These are phyloP conservation scores for Bucorvus abyssinicus DNA, from an alignment of 2,797 vertebrate species.

Conservation along the genomic window DNA sequence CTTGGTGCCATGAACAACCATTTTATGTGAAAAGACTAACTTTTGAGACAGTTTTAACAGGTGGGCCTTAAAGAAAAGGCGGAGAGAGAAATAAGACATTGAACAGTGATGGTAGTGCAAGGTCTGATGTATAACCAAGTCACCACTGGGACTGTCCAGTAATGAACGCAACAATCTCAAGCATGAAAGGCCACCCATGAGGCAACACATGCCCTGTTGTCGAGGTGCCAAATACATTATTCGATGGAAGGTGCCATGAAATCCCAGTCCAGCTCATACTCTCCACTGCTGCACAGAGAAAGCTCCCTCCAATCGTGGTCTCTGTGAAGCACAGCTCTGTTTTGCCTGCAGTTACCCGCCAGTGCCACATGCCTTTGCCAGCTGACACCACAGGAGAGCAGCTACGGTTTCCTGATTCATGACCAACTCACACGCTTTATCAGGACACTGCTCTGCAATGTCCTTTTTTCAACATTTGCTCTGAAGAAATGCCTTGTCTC, in stretches of 20 bases:
- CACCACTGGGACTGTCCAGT: background rate
- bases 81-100: background rate
- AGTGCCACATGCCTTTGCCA: background rate
- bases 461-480: background rate
- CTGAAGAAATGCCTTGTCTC: background rate
- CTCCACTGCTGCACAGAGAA: background rate
- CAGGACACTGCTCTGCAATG: background rate
- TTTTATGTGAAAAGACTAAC: background rate
- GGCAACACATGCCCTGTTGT: background rate
- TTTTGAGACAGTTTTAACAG: background rate
- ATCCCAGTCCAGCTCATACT: background rate
- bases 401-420: background rate
- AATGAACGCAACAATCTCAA: background rate
- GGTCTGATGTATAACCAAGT: background rate
- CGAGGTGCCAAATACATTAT: background rate
- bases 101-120: background rate
- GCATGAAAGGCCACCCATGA: background rate
- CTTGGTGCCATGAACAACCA: background rate
- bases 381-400: background rate
- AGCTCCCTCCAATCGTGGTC: background rate
- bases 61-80: background rate
- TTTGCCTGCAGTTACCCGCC: background rate
- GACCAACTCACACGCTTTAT: background rate
- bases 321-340: background rate
- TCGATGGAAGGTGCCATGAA: background rate